Percentiles rank a stretch among this genome's conserved stretches.
Evolutionary conservation across 2,113 vertebrate species (phyloP).

Genomic region (Eurystomus gularis): DNA sequence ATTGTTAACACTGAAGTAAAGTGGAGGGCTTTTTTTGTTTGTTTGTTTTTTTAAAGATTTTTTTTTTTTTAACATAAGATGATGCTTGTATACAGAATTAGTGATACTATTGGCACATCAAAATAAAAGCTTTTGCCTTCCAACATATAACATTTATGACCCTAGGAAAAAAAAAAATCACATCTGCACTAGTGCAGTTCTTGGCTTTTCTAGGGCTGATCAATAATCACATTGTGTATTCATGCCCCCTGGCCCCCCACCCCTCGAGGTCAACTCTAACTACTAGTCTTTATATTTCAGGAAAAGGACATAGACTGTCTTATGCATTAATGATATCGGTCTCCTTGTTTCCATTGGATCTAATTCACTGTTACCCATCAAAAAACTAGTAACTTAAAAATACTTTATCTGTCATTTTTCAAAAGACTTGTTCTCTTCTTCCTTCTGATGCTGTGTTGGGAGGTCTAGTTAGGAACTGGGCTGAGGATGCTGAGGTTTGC

Average conservation of each 20-base stretch:
- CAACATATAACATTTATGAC: neutral
- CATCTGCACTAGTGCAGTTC: neutral
- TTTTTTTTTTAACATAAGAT: neutral
- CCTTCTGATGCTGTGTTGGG: neutral
- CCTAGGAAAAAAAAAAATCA: neutral
- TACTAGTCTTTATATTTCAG: constrained; percentile 13
- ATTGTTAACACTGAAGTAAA: neutral
- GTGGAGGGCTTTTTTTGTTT: neutral
- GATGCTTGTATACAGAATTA: neutral
- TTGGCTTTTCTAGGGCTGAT: constrained; percentile 33
- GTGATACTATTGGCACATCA: neutral
- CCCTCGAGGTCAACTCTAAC: neutral
- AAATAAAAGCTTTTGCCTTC: constrained; percentile 8
- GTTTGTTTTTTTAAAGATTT: neutral
- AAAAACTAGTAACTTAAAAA: neutral
- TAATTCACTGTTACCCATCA: neutral
- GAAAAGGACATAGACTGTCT: neutral
- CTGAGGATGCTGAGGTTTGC: neutral
- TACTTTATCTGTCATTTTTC: neutral
- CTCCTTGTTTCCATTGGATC: neutral
- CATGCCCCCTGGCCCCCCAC: neutral
- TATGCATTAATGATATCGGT: neutral
- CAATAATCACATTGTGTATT: constrained; percentile 51
- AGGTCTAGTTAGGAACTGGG: neutral
- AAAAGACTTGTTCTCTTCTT: neutral